Percentiles rank a stretch among this genome's conserved stretches.
phyloP scores from a whole-genome alignment of 2,888 invertebrate species.

The Chrysolina haemoptera region DNA sequence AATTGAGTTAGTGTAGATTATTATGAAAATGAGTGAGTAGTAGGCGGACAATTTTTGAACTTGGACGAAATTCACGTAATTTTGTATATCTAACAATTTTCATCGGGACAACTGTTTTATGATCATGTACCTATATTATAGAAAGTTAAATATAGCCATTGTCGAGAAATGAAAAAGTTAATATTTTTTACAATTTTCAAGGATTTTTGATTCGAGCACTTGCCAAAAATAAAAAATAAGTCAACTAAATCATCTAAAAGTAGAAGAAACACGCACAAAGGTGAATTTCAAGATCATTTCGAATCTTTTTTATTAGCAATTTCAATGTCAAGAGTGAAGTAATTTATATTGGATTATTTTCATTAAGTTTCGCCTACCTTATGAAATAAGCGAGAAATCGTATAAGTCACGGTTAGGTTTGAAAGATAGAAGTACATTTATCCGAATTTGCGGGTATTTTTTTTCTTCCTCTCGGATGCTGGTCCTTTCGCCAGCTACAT shows the following conservation, averaged over 20 bases:
- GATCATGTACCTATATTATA: not conserved
- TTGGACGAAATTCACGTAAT: not conserved
- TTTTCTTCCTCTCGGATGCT: too few relatives aligned
- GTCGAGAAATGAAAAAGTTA: not conserved
- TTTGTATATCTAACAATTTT: not conserved
- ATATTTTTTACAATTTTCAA: constrained; percentile 11
- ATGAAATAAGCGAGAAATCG: too few relatives aligned
- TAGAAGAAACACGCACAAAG: constrained; percentile 13
- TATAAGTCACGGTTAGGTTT: too few relatives aligned
- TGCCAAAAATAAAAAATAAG: constrained; percentile 15
- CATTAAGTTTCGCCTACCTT: too few relatives aligned
- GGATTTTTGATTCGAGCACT: constrained; percentile 2
- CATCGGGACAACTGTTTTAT: constrained; percentile 3
- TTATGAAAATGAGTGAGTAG: not conserved
- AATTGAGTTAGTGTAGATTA: not conserved
- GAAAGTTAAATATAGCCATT: constrained; percentile 3
- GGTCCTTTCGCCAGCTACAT: too few relatives aligned
- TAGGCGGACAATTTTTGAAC: not conserved
- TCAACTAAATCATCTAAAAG: constrained; percentile 14
- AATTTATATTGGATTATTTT: not conserved
- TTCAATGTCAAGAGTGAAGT: not conserved
- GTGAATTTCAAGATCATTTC: constrained; percentile 19
- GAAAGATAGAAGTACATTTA: too few relatives aligned
- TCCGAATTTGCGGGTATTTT: too few relatives aligned
- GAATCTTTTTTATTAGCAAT: not conserved